phyloP scores from a whole-genome alignment of 2,797 vertebrate genomes.

The Xenops minutus region DNA sequence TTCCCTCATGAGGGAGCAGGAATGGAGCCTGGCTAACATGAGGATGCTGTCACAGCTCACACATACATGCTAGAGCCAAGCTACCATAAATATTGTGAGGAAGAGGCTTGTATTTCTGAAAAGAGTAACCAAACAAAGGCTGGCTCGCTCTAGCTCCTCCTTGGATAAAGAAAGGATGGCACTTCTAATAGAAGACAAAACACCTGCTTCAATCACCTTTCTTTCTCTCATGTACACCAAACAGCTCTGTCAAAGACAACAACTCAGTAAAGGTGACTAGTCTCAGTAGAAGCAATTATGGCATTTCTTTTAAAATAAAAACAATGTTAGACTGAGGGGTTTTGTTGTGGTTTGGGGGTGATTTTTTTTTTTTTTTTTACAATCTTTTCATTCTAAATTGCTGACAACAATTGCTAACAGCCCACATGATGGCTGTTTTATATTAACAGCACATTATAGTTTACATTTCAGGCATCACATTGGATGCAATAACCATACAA shows the following conservation, averaged over 20 bases:
- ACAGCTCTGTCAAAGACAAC: not conserved
- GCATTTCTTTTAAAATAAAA: not conserved
- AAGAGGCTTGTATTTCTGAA: constrained; percentile 26
- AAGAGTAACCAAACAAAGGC: constrained; percentile 22
- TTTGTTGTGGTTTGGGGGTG: not conserved
- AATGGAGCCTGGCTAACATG: not conserved
- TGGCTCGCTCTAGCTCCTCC: not conserved
- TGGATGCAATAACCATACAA: constrained; percentile 17
- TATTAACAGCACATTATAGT: constrained; percentile 1
- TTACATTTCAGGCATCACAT: constrained; percentile 24
- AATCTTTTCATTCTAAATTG: not conserved
- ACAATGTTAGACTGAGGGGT: not conserved
- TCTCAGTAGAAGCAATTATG: not conserved
- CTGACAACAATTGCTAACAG: constrained; percentile 22
- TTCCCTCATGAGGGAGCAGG: not conserved
- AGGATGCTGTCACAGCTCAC: constrained; percentile 37
- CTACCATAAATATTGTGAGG: constrained; percentile 34
- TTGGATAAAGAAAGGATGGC: not conserved
- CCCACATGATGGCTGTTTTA: not conserved
- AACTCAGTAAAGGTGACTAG: not conserved
- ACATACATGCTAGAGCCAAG: not conserved
- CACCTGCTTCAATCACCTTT: constrained; percentile 2
- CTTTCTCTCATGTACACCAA: not conserved
- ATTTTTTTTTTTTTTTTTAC: not conserved
- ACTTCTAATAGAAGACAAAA: constrained; percentile 14